These are phyloP conservation scores for Ochotona princeps DNA, from an alignment of 2,113 vertebrate genomes.

Conservation along the genomic window DNA sequence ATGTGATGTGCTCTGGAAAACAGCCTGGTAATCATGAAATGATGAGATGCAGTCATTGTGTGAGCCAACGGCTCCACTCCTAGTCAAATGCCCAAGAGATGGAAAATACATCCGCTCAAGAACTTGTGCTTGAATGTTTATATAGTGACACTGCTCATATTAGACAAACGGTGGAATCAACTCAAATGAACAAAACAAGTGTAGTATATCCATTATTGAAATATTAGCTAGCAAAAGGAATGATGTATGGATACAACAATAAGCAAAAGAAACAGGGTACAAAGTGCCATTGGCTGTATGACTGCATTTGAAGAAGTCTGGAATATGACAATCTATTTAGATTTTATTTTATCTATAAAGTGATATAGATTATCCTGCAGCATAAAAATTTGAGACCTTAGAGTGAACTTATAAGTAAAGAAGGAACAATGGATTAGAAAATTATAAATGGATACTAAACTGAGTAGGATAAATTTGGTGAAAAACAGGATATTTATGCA, in stretches of 20 bases:
- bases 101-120: neutral
- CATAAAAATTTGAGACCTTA: neutral
- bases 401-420: neutral
- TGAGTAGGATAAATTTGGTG: neutral
- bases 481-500: neutral
- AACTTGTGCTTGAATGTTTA: neutral
- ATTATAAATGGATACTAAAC: neutral
- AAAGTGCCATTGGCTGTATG: neutral
- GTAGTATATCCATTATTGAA: neutral
- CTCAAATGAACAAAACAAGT: neutral
- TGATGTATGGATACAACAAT: neutral
- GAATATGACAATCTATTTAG: neutral
- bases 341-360: neutral
- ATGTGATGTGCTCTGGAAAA: neutral
- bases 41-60: neutral
- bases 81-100: neutral
- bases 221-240: neutral
- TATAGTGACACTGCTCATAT: neutral
- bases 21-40: neutral
- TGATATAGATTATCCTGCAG: neutral
- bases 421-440: neutral
- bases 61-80: neutral
- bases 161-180: neutral
- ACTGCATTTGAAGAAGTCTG: neutral
- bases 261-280: neutral